Conservation (phyloP, 2,888 invertebrate genomes). For the Oeneis ivallda region DNA sequence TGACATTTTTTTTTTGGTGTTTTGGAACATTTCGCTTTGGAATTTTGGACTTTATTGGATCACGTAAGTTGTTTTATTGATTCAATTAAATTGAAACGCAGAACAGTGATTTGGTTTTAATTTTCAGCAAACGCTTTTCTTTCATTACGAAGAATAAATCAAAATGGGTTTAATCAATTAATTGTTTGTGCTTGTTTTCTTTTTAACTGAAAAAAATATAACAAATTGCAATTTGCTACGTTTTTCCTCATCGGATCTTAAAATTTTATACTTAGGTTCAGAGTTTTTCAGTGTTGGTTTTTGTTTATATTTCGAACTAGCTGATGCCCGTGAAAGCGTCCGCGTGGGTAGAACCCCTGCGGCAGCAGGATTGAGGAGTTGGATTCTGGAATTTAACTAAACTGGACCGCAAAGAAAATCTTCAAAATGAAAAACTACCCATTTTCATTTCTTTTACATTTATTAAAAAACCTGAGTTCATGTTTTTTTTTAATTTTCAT, state of each 20-base stretch:
- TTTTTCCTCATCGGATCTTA: background rate
- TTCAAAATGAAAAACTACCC: no score
- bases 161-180: no score
- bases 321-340: no score
- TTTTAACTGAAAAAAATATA: no score
- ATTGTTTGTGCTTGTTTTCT: no score
- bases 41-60: constrained; percentile 11
- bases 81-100: background rate
- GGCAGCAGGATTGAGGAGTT: no score
- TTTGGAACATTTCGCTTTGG: constrained; percentile 10
- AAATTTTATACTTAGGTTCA: background rate
- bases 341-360: no score
- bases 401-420: no score
- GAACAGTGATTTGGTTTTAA: background rate
- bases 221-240: background rate
- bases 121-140: background rate
- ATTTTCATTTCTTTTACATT: no score
- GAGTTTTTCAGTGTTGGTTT: background rate
- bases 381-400: no score
- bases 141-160: background rate
- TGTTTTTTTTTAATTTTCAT: no score
- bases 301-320: background rate
- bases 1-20: constrained; percentile 14
- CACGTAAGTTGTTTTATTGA: constrained; percentile 3
- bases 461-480: no score